Conservation (phyloP, 2,797 vertebrate species). For the Hyperoplus immaculatus region DNA sequence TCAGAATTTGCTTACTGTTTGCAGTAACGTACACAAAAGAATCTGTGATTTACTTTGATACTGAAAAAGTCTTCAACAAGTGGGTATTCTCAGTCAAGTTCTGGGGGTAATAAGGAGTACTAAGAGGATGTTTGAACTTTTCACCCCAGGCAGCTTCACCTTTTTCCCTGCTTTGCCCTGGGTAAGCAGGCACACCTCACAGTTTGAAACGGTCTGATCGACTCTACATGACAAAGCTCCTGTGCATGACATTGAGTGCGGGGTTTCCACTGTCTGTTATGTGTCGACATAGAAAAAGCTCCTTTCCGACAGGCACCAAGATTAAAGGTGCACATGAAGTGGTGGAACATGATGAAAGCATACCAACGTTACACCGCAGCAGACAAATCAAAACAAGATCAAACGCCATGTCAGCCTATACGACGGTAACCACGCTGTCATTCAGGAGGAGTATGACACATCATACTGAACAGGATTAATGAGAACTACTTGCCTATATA, state of each 20-base stretch:
- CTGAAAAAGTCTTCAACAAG: neutral
- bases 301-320: neutral
- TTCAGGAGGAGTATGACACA: constrained; percentile 23
- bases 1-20: neutral
- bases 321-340: neutral
- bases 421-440: neutral
- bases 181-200: neutral
- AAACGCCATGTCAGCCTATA: neutral
- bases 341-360: neutral
- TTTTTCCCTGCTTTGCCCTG: neutral
- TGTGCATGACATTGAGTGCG: neutral
- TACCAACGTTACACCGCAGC: neutral
- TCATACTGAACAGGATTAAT: constrained; percentile 15
- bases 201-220: neutral
- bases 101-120: neutral
- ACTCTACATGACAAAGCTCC: neutral
- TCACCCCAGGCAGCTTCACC: neutral
- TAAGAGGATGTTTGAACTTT: neutral
- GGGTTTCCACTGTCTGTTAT: neutral
- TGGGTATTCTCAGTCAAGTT: neutral
- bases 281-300: neutral
- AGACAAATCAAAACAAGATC: neutral
- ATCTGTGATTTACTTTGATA: neutral
- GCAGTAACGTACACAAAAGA: neutral
- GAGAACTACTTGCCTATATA: constrained; percentile 26